Percentiles rank a stretch among this genome's conserved stretches.
Evolutionary conservation across 2,797 vertebrate genomes (phyloP).

Genomic region (Notolabrus celidotus): DNA sequence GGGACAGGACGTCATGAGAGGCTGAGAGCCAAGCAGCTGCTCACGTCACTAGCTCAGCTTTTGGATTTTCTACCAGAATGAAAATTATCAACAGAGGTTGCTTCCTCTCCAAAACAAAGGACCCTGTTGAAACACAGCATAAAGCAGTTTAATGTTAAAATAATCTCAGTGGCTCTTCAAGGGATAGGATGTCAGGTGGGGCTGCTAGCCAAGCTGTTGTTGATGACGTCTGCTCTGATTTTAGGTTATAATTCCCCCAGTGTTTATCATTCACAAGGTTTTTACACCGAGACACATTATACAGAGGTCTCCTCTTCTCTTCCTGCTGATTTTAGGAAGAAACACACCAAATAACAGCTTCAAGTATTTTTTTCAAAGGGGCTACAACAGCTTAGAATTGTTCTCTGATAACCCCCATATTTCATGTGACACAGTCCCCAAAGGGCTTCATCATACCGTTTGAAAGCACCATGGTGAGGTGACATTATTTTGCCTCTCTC

Average conservation of each 20-base stretch:
- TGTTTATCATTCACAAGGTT: no score
- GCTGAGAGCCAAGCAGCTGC: not conserved
- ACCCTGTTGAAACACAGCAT: not conserved
- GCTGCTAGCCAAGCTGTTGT: not conserved
- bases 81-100: no score
- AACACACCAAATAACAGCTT: no score
- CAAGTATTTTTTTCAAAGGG: no score
- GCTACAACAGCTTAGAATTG: not conserved
- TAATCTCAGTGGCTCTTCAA: not conserved
- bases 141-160: not conserved
- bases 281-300: no score
- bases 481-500: no score
- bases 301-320: no score
- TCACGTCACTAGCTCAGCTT: not conserved
- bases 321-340: no score
- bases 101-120: not conserved
- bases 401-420: not conserved
- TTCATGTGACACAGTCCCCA: not conserved
- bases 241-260: not conserved
- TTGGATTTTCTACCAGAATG: not conserved
- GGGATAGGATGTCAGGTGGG: not conserved
- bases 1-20: not conserved
- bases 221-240: not conserved
- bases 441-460: no score
- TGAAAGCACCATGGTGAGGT: no score